phyloP scores from a whole-genome alignment of 2,113 vertebrate genomes.

The Mola mola region DNA sequence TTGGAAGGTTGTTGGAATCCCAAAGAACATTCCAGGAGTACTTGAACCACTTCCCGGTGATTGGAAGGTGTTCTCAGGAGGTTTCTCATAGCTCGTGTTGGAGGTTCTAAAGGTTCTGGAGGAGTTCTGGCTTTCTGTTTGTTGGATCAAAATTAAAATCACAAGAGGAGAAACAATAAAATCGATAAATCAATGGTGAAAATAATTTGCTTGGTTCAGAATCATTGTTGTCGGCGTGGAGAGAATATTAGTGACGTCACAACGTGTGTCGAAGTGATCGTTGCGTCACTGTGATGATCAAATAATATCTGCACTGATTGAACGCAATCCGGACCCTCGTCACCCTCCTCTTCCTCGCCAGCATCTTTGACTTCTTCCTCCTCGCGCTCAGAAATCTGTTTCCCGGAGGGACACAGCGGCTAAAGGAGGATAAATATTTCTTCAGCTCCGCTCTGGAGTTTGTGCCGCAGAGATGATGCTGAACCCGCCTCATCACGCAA shows the following conservation, averaged over 20 bases:
- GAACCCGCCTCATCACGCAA: conserved; percentile 7
- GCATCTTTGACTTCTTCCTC: conserved; percentile 50
- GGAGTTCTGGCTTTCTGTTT: neutral
- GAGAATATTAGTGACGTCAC: too few relatives aligned
- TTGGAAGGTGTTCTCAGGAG: neutral
- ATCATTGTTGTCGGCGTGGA: too few relatives aligned
- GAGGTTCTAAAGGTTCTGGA: too few relatives aligned
- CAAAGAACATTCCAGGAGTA: too few relatives aligned
- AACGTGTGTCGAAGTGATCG: neutral
- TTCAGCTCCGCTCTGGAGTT: conserved; percentile 65
- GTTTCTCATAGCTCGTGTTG: too few relatives aligned
- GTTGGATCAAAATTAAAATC: too few relatives aligned
- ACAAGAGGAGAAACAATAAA: neutral
- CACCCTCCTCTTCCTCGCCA: conserved; percentile 29
- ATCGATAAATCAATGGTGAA: neutral
- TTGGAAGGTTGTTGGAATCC: too few relatives aligned
- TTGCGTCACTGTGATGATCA: neutral
- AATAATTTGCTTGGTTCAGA: neutral
- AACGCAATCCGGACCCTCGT: conserved; percentile 11
- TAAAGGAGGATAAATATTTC: conserved; percentile 75
- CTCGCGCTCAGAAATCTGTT: conserved; percentile 34
- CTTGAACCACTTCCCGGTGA: neutral
- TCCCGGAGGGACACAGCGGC: conserved; percentile 46
- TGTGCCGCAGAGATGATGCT: conserved; percentile 57
- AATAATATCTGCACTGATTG: conserved; percentile 1